phyloP scores from a whole-genome alignment of 2,888 invertebrate genomes.

The Drosophila putrida region DNA sequence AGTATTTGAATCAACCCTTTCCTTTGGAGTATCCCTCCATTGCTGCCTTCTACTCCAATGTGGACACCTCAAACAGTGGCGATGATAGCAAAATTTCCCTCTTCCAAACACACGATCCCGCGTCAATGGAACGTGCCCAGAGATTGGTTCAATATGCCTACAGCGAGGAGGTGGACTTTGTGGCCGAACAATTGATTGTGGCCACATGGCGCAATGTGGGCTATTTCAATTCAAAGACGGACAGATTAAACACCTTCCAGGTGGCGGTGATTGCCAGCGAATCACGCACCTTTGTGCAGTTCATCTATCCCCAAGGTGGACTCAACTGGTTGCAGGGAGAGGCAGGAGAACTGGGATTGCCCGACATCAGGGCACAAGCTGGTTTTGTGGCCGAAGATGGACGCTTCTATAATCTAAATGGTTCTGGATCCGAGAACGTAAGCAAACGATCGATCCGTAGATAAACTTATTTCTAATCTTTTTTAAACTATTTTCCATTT shows the following conservation, averaged over 20 bases:
- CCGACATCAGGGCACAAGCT: conserved; percentile 96
- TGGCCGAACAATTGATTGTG: conserved; percentile 92
- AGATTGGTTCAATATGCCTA: conserved; percentile 91
- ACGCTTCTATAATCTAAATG: conserved; percentile 90
- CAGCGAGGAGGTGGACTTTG: conserved; percentile 90
- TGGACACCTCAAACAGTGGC: conserved; percentile 89
- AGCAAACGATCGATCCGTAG: conserved; percentile 49
- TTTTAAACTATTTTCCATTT: neutral
- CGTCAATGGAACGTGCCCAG: conserved; percentile 89
- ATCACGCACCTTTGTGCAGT: conserved; percentile 92
- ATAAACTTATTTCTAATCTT: too few species aligned
- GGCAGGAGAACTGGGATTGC: conserved; percentile 90
- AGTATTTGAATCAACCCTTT: conserved; percentile 94
- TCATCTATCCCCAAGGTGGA: conserved; percentile 94
- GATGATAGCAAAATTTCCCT: conserved; percentile 90
- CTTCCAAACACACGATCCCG: conserved; percentile 88
- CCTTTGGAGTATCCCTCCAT: conserved; percentile 95
- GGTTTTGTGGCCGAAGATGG: conserved; percentile 96
- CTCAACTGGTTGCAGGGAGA: conserved; percentile 97
- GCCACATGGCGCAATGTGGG: conserved; percentile 97
- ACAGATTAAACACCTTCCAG: conserved; percentile 96
- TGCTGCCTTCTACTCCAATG: conserved; percentile 95
- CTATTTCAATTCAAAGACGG: conserved; percentile 87
- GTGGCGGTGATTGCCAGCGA: conserved; percentile 82
- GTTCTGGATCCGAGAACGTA: conserved; percentile 96